Evolutionary conservation across 2,113 vertebrate genomes (phyloP).

Genomic region (Takifugu flavidus): DNA sequence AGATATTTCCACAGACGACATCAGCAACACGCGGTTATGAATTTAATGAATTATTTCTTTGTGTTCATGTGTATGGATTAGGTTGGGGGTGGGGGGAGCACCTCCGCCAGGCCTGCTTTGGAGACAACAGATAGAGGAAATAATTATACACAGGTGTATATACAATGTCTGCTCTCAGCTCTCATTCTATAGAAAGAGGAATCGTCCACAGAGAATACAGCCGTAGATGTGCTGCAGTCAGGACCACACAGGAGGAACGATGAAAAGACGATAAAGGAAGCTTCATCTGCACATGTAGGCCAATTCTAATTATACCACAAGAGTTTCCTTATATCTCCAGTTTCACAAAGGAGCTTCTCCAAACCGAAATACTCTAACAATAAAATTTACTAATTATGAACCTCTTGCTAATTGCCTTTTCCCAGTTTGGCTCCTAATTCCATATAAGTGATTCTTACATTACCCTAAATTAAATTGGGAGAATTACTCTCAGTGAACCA

Average conservation of each 20-base stretch:
- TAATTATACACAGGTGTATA: constrained; percentile 58
- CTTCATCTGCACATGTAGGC: too few species aligned
- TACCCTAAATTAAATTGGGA: too few species aligned
- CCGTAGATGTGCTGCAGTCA: background rate
- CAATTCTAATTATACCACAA: too few species aligned
- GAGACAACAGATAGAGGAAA: constrained; percentile 43
- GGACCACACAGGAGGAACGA: background rate
- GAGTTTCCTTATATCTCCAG: too few species aligned
- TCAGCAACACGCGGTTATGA: constrained; percentile 69
- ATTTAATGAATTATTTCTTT: constrained; percentile 76
- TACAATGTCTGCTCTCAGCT: constrained; percentile 29
- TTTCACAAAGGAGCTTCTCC: too few species aligned
- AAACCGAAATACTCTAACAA: too few species aligned
- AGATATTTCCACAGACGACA: constrained; percentile 73
- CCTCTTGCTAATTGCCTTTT: too few species aligned
- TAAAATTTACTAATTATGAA: too few species aligned
- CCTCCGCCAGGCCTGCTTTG: constrained; percentile 24
- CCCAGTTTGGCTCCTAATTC: too few species aligned
- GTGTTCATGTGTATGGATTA: constrained; percentile 56
- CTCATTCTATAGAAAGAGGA: constrained; percentile 29
- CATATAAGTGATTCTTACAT: too few species aligned
- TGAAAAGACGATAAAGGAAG: background rate
- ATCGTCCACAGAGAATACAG: constrained; percentile 11
- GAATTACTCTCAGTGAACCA: too few species aligned
- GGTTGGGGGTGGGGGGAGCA: constrained; percentile 41